phyloP scores from a whole-genome alignment of 2,888 invertebrate genomes.

The Archaeoteleia sp. region DNA sequence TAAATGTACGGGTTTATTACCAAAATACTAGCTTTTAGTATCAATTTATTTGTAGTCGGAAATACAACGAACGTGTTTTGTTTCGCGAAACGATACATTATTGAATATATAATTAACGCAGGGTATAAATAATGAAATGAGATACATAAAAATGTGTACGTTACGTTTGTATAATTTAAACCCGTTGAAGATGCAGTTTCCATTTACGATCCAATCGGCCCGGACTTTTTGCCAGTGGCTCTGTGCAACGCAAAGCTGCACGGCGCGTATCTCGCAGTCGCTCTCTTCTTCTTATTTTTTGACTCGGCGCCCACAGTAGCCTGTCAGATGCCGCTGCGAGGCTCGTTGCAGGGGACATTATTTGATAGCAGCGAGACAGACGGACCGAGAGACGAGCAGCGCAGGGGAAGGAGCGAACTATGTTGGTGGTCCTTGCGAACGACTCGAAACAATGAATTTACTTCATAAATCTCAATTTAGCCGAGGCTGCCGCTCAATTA shows the following conservation, averaged over 20 bases:
- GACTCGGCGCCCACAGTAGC: slow-evolving; percentile 61
- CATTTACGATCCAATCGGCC: slow-evolving; percentile 26
- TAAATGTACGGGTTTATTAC: too few relatives aligned
- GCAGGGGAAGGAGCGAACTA: slow-evolving; percentile 54
- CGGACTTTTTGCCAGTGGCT: slow-evolving; percentile 35
- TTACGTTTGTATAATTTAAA: too few relatives aligned
- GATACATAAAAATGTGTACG: too few relatives aligned
- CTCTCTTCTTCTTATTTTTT: slow-evolving; percentile 38
- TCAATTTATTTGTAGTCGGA: too few relatives aligned
- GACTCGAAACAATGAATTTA: slow-evolving; percentile 74
- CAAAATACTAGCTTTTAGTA: too few relatives aligned
- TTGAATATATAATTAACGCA: too few relatives aligned
- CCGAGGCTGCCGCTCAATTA: slow-evolving; percentile 70
- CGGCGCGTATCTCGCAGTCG: slow-evolving; percentile 30
- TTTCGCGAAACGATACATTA: too few relatives aligned
- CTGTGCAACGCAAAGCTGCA: slow-evolving; percentile 13
- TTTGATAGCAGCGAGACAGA: slow-evolving; percentile 66
- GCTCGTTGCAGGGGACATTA: slow-evolving; percentile 67
- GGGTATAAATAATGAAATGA: too few relatives aligned
- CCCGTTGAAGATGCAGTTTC: slow-evolving; percentile 5
- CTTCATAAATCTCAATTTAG: slow-evolving; percentile 75
- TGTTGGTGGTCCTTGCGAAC: slow-evolving; percentile 69
- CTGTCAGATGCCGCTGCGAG: slow-evolving; percentile 63
- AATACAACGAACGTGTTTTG: too few relatives aligned
- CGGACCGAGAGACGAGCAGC: slow-evolving; percentile 40